Evolutionary conservation across 2,888 invertebrate genomes (phyloP), one percentile per base, ranked within the genome.

Genomic region (Sipunculus nudus): DNA sequence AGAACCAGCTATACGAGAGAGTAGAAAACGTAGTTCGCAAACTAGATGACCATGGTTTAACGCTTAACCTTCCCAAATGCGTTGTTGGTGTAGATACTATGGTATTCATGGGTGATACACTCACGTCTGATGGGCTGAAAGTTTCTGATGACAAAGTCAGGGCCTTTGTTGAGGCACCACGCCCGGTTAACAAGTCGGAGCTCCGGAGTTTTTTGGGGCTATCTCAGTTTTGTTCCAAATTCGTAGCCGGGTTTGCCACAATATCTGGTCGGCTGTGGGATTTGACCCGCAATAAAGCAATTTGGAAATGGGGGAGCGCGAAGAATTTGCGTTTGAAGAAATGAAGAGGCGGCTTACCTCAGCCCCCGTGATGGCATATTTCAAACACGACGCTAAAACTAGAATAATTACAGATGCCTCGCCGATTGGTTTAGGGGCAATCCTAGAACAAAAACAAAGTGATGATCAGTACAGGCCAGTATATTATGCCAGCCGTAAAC

Each of bases 201-300:
- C 53, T 76, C 21, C 59, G 65, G 6, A 68, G 72, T 2, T 74
- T 73, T 50, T 29, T 76, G 2, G 73, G 76, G 1, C 52, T 72
- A 29, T 50, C 74, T 6, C 41, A 40, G 40, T 53, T 53, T 26
- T 26, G 53, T 40, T 39, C 53, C 25, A 38, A 29, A 19, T 53
- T 40, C 25, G 40, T 53, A 2, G 26, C n/a, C 3, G 6, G 40
- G n/a, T 53, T 53, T 25, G 53, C 39, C 3, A 40, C 53, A 2
- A 40, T 53, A 39, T 10, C 40, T 2, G n/a, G 16, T 16, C 53
- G 40, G 23, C 40, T 53, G 13, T 40, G 53, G 53, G 53, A 40
- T 3, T 21, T 53, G n/a, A 53, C 53, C 2, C 13, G 28, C 2
- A 25, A 23, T n/a, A 29, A 53, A 2, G 26, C 25, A 3, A 28